Base-by-base conservation (phyloP, 2,113 vertebrate genomes). In the Falco punctatus region DNA sequence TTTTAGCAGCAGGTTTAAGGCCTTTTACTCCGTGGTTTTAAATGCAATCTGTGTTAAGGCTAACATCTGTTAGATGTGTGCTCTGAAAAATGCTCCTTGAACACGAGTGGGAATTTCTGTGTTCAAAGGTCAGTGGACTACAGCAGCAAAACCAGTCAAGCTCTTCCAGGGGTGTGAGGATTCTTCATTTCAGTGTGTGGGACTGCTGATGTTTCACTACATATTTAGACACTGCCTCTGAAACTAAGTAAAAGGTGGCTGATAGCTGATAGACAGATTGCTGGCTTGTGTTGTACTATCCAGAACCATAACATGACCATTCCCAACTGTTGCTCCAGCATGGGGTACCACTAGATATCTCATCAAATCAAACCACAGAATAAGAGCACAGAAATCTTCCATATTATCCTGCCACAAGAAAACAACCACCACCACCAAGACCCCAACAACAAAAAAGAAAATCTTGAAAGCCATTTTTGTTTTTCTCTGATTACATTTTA, bases 261-360 rank as follows among this genome's bases (percentile, higher is more conserved):
- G 92, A 88, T 72, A 73, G 78, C 67, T 86, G 90, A 92, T 59
- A 90, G 81, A 80, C 52, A 90, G 73, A 93, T 91, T 92, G 67
- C 58, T 93, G 90, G 55, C 74, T 96, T 96, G 54, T 62, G n/a
- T 97, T 86, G 55, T 83, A 67, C 58, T 30, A 4, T 81, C 48
- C 44, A 92, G 92, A 96, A 97, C 80, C 62, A 54, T 30, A 65
- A 51, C 66, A 67, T 85, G 96, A 96, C 93, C 82, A 69, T 96
- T 95, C 81, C 91, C 96, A 97, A 96, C 92, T 97, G 92, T 91
- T 89, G 66, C 62, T 89, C 72, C 62, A 10, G 82, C 26, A 55
- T 42, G 85, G 73, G 93, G 59, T 79, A 89, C 81, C 14, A 55
- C 55, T 52, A 95, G 90, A 90, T 94, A 90, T 96, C 96, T 95